phyloP scores from a whole-genome alignment of 2,113 vertebrate genomes.

The Pachypanchax playfairii region DNA sequence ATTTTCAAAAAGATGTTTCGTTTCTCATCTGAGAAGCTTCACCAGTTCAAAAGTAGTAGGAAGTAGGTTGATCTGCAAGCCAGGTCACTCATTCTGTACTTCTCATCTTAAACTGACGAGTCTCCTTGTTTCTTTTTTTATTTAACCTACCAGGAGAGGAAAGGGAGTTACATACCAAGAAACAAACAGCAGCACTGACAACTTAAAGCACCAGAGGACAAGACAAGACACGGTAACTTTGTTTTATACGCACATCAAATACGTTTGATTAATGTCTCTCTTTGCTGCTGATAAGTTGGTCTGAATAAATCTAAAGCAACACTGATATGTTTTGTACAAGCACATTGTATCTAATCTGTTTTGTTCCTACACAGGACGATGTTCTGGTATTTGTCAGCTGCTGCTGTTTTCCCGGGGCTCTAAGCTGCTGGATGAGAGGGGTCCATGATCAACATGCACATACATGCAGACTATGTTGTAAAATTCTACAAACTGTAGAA shows the following conservation, averaged over 20 bases:
- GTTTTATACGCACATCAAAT: constrained; percentile 16
- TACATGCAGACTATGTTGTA: constrained; percentile 57
- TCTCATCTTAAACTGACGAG: too few relatives aligned
- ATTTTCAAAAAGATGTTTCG: too few relatives aligned
- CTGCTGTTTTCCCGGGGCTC: constrained; percentile 36
- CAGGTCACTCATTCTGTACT: too few relatives aligned
- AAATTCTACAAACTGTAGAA: constrained; percentile 35
- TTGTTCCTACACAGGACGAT: neutral
- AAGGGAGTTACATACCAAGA: constrained; percentile 33
- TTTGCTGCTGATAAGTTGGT: neutral
- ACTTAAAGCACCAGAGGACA: constrained; percentile 53
- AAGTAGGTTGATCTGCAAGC: too few relatives aligned
- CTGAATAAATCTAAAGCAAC: constrained; percentile 7
- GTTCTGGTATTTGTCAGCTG: constrained; percentile 30
- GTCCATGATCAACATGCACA: constrained; percentile 49
- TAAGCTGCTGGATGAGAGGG: constrained; percentile 23
- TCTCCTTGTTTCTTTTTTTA: too few relatives aligned
- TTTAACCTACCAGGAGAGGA: too few relatives aligned
- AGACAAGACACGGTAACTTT: constrained; percentile 51
- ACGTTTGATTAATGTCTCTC: constrained; percentile 11
- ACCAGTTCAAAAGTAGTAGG: too few relatives aligned
- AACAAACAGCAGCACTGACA: constrained; percentile 32
- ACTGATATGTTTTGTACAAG: neutral
- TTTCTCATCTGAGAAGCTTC: too few relatives aligned
- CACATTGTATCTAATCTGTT: constrained; percentile 1